Evolutionary conservation across 2,797 vertebrate species (phyloP), one percentile per base, ranked within the genome.

Genomic region (Balearica regulorum): DNA sequence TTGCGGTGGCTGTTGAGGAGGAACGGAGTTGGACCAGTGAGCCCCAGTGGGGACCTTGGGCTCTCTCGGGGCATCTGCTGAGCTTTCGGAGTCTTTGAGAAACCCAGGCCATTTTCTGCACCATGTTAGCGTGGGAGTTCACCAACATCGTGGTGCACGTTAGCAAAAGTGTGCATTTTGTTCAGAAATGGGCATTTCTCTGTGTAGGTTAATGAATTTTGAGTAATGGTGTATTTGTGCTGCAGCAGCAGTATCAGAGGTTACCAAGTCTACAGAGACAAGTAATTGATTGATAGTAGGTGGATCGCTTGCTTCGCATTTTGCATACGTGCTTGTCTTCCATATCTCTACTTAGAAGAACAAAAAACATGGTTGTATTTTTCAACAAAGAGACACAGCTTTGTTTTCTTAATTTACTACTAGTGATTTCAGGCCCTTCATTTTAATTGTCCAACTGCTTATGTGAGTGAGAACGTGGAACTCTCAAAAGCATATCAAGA

Each of bases 121-220:
- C 76, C 2, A 0, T 13, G 31, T 31, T 78, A 78, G 16, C 1
- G 0, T 39, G 20, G 8, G 35, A 65, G 71, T 54, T 93, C 55
- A 55, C 49, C 37, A 48, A 0, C 7, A 8, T 13, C 4, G 1
- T 43, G 25, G 57, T 55, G 48, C 5, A 3, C 14, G 0, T 64
- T 62, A 73, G 13, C 48, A 44, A 7, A 65, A 73, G 25, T 17
- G 7, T 19, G 18, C 0, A 0, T 66, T 83, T 66, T 39, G 11
- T 62, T 70, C 43, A 46, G 68, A 94, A 80, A 57, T 6, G 10
- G 33, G 12, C 39, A 5, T 83, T 83, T 61, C 25, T 81, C 68
- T 75, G 19, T 28, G 53, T 31, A 70, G 29, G 10, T 61, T 2
- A 70, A 17, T 15, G 25, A 69, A 49, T 93, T 81, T 31, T 28